A percentile compares a stretch with the other conserved stretches of the same genome.
Evolutionary conservation across 2,113 vertebrate species (phyloP).

Genomic region (Tympanuchus pallidicinctus): DNA sequence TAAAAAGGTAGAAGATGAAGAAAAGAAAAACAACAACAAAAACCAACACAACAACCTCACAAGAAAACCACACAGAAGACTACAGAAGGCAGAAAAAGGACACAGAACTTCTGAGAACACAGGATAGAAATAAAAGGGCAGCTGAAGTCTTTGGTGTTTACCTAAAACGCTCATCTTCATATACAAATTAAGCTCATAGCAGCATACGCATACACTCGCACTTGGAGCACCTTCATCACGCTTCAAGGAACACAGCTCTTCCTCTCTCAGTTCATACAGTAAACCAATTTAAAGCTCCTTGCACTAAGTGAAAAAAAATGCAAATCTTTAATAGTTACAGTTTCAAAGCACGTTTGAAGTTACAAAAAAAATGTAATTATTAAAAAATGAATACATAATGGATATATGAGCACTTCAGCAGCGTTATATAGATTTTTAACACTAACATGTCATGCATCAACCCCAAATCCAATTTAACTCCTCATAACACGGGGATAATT

Average conservation of each 20-base stretch:
- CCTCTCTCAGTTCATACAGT: background rate
- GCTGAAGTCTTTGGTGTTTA: background rate
- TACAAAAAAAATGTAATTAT: background rate
- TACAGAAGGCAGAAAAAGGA: background rate
- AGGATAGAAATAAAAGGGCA: background rate
- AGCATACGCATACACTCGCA: background rate
- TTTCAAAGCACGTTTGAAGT: background rate
- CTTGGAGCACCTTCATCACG: background rate
- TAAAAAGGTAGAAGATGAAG: background rate
- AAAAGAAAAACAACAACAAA: background rate
- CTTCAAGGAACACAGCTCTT: background rate
- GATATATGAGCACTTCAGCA: background rate
- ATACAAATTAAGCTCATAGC: background rate
- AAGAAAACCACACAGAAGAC: background rate
- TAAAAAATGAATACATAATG: background rate
- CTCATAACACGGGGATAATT: background rate
- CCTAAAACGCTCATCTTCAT: background rate
- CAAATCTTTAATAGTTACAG: background rate
- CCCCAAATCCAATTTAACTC: background rate
- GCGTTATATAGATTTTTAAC: background rate
- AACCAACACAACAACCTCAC: background rate
- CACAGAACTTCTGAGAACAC: background rate
- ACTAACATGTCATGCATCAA: background rate
- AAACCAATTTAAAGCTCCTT: background rate
- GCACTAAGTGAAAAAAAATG: fast-evolving